Evolutionary conservation across 2,888 invertebrate species (phyloP), one percentile per base, ranked within the genome.

Genomic region (Petrolisthes manimaculis): DNA sequence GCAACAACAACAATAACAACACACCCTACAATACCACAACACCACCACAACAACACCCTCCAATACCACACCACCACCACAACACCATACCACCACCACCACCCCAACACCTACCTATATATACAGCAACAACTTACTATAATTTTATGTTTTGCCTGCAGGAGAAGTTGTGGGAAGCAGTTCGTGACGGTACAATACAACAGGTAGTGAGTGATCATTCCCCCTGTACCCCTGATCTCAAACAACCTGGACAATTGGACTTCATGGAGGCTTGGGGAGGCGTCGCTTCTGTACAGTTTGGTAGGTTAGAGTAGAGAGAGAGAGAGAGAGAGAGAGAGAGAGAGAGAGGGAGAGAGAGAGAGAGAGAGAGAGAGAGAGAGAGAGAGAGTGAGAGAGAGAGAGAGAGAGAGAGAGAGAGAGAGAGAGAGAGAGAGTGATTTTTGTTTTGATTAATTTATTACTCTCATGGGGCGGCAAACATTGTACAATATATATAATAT

Each of bases 191-290:
- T 61, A 93, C 94, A 80, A 92, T 96, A 82, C 95, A 95, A 91
- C 93, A 95, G 93, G 94, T 96, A 0, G 95, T 95, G 12, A 95
- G 95, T 0, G 95, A 95, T 92, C 96, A 96, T 92, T 95, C 95
- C 0, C 95, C 96, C 0, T 95, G 95, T 89, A 95, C 95, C 14
- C 94, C 95, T 0, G 95, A 95, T 37, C 93, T 95, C 14, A 95
- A 95, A 91, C 93, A 93, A 55, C 92, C 92, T 8, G 92, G 92
- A 18, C 91, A 92, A 24, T 95, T 95, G 55, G 94, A 96, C 92
- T 96, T 96, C 92, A 92, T 96, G 89, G 94, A 94, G 91, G 96
- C 96, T 55, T 96, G 96, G 95, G 96, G 96, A 56, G 96, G 96
- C 80, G 95, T 96, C 89, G 95, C 96, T 0, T 95, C 96, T 0